Percentiles rank a stretch among this genome's conserved stretches.
phyloP scores from a whole-genome alignment of 1,140 invertebrate genomes.

The Drosophila mojavensis region DNA sequence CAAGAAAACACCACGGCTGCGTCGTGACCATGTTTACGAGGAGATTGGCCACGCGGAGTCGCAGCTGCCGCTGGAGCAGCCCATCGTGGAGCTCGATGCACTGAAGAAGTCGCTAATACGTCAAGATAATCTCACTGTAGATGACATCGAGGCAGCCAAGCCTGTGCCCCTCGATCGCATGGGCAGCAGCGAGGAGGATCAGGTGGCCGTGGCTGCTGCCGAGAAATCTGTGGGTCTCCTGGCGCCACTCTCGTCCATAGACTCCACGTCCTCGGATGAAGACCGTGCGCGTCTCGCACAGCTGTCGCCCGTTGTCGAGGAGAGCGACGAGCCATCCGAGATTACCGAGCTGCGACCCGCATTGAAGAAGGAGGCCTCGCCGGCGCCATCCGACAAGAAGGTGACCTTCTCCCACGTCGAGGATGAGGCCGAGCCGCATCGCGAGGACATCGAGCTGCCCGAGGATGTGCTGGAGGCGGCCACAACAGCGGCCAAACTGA shows the following conservation, averaged over 20 bases:
- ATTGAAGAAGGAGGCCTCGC: conserved; percentile 78
- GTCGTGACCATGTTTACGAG: conserved; percentile 86
- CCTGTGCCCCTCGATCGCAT: conserved; percentile 75
- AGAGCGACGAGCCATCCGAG: conserved; percentile 66
- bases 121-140: conserved; percentile 62
- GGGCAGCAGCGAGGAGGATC: conserved; percentile 83
- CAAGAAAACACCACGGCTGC: conserved; percentile 83
- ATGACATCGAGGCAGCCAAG: conserved; percentile 71
- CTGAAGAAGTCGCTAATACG: conserved; percentile 69
- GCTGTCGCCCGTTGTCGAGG: conserved; percentile 70
- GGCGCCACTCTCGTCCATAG: conserved; percentile 79
- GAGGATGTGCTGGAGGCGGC: conserved; percentile 70
- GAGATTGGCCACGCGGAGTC: conserved; percentile 84
- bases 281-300: conserved; percentile 61
- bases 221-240: conserved; percentile 48
- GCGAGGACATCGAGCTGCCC: conserved; percentile 77
- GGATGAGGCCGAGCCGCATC: conserved; percentile 81
- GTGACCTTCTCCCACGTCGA: conserved; percentile 83
- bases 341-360: conserved; percentile 47
- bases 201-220: conserved; percentile 43
- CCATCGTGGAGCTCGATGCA: conserved; percentile 56
- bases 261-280: conserved; percentile 81
- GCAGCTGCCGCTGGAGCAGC: conserved; percentile 59
- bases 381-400: conserved; percentile 80
- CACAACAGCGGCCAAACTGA: conserved; percentile 59